A percentile compares a stretch with the other conserved stretches of the same genome.
These are phyloP conservation scores for Plebejus argus DNA, from an alignment of 2,888 invertebrate species.

Conservation along the genomic window DNA sequence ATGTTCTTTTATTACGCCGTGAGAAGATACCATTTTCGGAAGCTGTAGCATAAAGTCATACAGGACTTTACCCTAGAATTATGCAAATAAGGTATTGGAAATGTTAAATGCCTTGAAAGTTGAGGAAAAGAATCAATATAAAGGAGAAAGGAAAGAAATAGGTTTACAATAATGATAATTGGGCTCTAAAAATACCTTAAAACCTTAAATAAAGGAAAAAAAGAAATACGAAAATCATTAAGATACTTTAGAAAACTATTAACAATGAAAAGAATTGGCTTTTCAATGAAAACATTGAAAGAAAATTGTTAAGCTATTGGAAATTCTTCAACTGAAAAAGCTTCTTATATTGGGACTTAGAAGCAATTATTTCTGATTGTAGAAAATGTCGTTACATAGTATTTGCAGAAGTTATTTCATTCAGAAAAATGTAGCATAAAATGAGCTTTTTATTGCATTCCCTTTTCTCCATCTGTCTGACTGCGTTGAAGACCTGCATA, in stretches of 20 bases:
- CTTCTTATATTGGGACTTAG: slow-evolving; percentile 5
- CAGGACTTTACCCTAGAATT: neutral
- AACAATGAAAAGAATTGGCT: slow-evolving; percentile 63
- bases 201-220: neutral
- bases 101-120: neutral
- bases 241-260: slow-evolving; percentile 46
- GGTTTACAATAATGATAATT: neutral
- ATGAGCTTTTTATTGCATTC: neutral
- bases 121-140: no score
- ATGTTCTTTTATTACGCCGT: neutral
- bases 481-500: neutral
- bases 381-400: neutral
- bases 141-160: no score
- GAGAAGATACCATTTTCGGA: slow-evolving; percentile 8
- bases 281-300: slow-evolving; percentile 52
- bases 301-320: slow-evolving; percentile 50
- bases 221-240: no score
- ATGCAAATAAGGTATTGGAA: neutral
- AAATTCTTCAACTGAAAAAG: slow-evolving; percentile 43
- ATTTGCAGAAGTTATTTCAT: neutral
- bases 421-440: neutral
- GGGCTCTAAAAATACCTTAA: neutral
- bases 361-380: slow-evolving; percentile 17
- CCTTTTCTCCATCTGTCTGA: neutral
- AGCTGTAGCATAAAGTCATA: neutral